These are phyloP conservation scores for Dromius quadrimaculatus DNA, from an alignment of 2,888 invertebrate genomes.

Conservation along the genomic window DNA sequence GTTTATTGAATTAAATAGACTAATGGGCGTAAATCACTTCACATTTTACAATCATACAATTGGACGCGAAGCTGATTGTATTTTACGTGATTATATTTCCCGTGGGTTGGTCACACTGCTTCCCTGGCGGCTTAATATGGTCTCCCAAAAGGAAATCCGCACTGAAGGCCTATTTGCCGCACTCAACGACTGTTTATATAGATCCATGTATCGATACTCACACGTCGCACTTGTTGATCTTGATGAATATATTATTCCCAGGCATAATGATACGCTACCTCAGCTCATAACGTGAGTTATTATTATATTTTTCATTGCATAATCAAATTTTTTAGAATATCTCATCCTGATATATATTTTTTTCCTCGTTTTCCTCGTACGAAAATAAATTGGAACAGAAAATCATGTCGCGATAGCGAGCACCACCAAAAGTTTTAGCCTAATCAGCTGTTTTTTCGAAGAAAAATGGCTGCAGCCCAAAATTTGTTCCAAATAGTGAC, in stretches of 20 bases:
- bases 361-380: too few species aligned
- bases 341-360: too few species aligned
- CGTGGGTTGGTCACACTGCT: conserved; percentile 78
- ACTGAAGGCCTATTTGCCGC: conserved; percentile 94
- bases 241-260: conserved; percentile 90
- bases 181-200: conserved; percentile 92
- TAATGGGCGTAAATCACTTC: conserved; percentile 88
- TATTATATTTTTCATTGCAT: not conserved
- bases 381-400: too few species aligned
- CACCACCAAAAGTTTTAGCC: too few species aligned
- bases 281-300: conserved; percentile 75
- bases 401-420: too few species aligned
- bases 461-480: too few species aligned
- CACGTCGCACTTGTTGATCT: conserved; percentile 89
- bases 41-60: conserved; percentile 93
- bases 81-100: conserved; percentile 69
- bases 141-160: conserved; percentile 90
- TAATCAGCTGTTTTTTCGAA: too few species aligned
- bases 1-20: conserved; percentile 87
- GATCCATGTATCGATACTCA: conserved; percentile 86
- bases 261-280: conserved; percentile 80
- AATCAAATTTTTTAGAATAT: not conserved
- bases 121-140: conserved; percentile 88
- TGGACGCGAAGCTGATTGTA: conserved; percentile 82
- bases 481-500: too few species aligned